Percentiles rank a stretch among this genome's conserved stretches.
phyloP scores from a whole-genome alignment of 1,140 invertebrate genomes.

The Spodoptera frugiperda region DNA sequence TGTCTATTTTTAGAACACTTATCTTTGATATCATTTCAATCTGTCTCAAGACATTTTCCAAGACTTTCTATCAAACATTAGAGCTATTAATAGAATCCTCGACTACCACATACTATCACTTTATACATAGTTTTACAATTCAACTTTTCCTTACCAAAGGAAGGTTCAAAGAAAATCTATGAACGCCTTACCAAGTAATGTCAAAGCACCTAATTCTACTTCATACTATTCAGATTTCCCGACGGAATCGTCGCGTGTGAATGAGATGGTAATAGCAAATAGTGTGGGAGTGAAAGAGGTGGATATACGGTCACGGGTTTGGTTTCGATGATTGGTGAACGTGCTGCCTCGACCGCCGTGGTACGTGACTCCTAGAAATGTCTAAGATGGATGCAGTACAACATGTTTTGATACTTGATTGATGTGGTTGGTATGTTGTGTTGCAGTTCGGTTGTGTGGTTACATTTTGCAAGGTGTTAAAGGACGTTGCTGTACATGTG shows the following conservation, averaged over 20 bases:
- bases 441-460: not conserved
- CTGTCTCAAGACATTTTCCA: no score
- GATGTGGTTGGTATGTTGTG: not conserved
- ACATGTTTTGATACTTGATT: constrained; percentile 68
- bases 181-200: constrained; percentile 78
- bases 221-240: constrained; percentile 83
- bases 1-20: no score
- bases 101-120: constrained; percentile 5
- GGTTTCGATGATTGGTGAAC: constrained; percentile 84
- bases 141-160: constrained; percentile 32
- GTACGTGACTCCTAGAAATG: constrained; percentile 77
- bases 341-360: constrained; percentile 79
- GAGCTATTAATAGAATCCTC: not conserved
- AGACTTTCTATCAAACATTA: no score
- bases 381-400: constrained; percentile 57
- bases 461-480: not conserved
- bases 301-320: constrained; percentile 75
- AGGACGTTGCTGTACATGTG: not conserved
- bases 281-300: constrained; percentile 60
- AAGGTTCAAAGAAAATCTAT: constrained; percentile 78
- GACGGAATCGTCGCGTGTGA: constrained; percentile 69
- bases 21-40: no score
- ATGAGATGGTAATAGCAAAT: constrained; percentile 53
- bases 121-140: not conserved
- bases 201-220: constrained; percentile 82